phyloP scores from a whole-genome alignment of 2,113 vertebrate genomes.

The Calypte anna region DNA sequence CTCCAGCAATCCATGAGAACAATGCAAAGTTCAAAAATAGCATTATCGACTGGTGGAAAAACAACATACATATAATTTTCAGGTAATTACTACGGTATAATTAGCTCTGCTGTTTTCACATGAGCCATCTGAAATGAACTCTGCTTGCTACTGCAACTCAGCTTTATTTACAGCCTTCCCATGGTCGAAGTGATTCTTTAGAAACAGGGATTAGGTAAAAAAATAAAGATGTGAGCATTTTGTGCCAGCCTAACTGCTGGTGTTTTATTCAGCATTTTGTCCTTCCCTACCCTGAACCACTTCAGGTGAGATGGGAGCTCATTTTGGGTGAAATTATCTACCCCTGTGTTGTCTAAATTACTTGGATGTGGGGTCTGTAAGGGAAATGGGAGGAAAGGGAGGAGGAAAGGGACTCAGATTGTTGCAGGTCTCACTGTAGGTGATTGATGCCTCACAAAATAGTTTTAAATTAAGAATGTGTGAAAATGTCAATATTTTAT shows the following conservation, averaged over 20 bases:
- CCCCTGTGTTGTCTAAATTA: rapidly evolving
- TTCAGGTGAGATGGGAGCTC: not conserved
- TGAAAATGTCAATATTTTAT: not conserved
- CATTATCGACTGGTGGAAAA: constrained; percentile 67
- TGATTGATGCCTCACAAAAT: not conserved
- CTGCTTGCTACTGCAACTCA: not conserved
- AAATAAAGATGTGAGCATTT: not conserved
- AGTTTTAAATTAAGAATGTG: not conserved
- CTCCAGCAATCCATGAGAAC: constrained; percentile 61
- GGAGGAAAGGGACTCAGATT: not conserved
- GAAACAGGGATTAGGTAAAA: not conserved
- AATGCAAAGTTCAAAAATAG: constrained; percentile 71
- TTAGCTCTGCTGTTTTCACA: constrained; percentile 66
- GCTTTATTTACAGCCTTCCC: not conserved
- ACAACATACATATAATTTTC: constrained; percentile 78
- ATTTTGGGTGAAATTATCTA: not conserved
- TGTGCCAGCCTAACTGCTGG: not conserved
- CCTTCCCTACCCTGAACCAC: not conserved
- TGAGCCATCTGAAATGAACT: constrained; percentile 38
- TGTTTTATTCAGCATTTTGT: not conserved
- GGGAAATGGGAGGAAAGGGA: not conserved
- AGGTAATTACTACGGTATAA: constrained; percentile 76
- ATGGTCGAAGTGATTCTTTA: not conserved
- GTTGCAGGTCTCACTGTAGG: not conserved
- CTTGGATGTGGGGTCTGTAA: not conserved